Evolutionary conservation across 2,888 invertebrate genomes (phyloP), one percentile per base, ranked within the genome.

Genomic region (Hirtodrosophila confusa): DNA sequence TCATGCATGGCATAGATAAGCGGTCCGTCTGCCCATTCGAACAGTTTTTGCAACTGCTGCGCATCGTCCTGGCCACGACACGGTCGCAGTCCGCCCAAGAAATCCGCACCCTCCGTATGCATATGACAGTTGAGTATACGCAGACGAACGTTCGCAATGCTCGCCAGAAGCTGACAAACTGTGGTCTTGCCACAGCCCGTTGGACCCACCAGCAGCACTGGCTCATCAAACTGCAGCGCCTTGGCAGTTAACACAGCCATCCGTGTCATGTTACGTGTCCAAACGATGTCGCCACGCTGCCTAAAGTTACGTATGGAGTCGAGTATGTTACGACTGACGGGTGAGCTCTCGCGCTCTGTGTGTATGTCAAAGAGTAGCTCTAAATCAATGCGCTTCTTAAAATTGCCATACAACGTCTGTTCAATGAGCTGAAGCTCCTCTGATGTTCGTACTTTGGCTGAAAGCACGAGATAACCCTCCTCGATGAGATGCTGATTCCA

Each of bases 121-220:
- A 99, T 97, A 89, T 99, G 99, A 92, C 99, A 99, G 92, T 99
- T 99, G 1, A 99, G 94, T 37, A 96, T 95, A 55, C 95, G 93
- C 37, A 99, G 92, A 54, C 94, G 92, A 54, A 94, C 94, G 1
- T 93, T 91, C 66, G 93, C 94, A 53, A 96, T 92, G 29, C 94
- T 93, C 4, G 98, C 95, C 50, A 97, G 93, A 12, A 98, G 93
- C 92, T 99, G 97, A 83, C 98, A 98, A 4, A 99, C 94, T 0
- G 98, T 98, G 0, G 99, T 99, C 93, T 99, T 99, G 0, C 99
- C 99, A 89, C 98, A 97, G 0, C 98, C 99, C 1, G 99, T 99
- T 89, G 99, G 98, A 8, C 99, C 99, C 0, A 99, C 98, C 40
- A 99, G 92, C 44, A 99, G 92, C 0, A 99, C 96, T 0, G 99